Percentiles rank a stretch among this genome's conserved stretches.
These are phyloP conservation scores for Nyctibius bracteatus DNA, from an alignment of 2,113 vertebrate species.

Conservation along the genomic window DNA sequence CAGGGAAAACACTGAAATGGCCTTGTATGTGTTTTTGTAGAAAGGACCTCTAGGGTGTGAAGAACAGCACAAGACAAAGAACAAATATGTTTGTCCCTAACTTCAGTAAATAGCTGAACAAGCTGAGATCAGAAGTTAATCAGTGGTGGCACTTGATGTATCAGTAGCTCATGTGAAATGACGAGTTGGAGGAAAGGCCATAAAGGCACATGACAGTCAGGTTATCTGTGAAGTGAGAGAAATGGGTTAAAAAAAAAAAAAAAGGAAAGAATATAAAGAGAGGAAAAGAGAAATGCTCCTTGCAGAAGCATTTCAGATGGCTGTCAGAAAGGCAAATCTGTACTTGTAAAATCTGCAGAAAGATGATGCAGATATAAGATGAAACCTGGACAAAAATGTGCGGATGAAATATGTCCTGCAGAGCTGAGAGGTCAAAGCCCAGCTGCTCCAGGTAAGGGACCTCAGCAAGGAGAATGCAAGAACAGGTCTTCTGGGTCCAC, in stretches of 20 bases:
- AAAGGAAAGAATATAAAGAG: not conserved
- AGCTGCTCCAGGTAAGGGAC: not conserved
- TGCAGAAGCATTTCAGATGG: not conserved
- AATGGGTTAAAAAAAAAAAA: not conserved
- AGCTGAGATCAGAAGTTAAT: conserved; percentile 34
- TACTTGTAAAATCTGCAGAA: not conserved
- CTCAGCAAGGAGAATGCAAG: not conserved
- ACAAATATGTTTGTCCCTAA: not conserved
- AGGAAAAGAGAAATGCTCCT: not conserved
- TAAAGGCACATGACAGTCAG: not conserved
- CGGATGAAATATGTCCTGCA: not conserved
- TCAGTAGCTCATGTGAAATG: conserved; percentile 24
- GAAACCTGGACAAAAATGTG: not conserved
- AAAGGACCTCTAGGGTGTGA: not conserved
- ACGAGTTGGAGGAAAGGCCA: not conserved
- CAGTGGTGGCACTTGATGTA: not conserved
- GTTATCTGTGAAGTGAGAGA: conserved; percentile 9
- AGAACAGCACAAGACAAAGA: not conserved
- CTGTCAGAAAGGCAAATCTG: not conserved
- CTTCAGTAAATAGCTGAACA: not conserved
- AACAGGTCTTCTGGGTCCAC: not conserved
- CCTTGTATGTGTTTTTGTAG: not conserved
- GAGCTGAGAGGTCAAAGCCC: not conserved
- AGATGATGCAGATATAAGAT: not conserved
- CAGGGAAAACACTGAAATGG: not conserved